Conservation (phyloP, 53 echinoderm and acorn worm species). For the Patiria pectinifera region DNA sequence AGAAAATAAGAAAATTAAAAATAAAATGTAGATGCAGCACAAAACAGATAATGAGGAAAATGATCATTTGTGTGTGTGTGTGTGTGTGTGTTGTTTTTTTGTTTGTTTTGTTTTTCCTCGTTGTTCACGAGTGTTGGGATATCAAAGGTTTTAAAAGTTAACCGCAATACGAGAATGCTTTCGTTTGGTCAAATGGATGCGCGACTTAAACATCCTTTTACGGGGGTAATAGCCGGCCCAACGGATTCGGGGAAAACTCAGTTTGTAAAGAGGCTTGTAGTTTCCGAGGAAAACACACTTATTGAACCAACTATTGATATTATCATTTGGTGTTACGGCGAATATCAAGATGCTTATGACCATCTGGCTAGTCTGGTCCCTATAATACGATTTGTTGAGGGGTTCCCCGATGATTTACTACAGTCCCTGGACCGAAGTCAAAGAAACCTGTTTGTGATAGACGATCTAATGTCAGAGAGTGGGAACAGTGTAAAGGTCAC, state of each 20-base stretch:
- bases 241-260: conserved; percentile 75
- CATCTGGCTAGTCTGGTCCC: too few relatives aligned
- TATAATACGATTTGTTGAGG: conserved; percentile 69
- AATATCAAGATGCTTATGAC: conserved; percentile 75
- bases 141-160: neutral
- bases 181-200: conserved; percentile 30
- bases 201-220: conserved; percentile 22
- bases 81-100: too few relatives aligned
- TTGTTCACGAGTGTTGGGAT: too few relatives aligned
- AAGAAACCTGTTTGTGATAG: too few relatives aligned
- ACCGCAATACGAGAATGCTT: neutral
- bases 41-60: too few relatives aligned
- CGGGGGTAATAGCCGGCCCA: conserved; percentile 49
- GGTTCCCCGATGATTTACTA: conserved; percentile 39
- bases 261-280: conserved; percentile 63
- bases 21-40: too few relatives aligned
- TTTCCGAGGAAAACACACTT: conserved; percentile 10
- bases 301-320: conserved; percentile 65
- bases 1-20: too few relatives aligned
- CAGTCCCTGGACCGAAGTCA: too few relatives aligned
- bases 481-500: too few relatives aligned
- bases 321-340: conserved; percentile 78
- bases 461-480: too few relatives aligned
- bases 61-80: too few relatives aligned
- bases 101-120: too few relatives aligned